Conservation (phyloP, 1,140 invertebrate genomes). For the Nilaparvata lugens region DNA sequence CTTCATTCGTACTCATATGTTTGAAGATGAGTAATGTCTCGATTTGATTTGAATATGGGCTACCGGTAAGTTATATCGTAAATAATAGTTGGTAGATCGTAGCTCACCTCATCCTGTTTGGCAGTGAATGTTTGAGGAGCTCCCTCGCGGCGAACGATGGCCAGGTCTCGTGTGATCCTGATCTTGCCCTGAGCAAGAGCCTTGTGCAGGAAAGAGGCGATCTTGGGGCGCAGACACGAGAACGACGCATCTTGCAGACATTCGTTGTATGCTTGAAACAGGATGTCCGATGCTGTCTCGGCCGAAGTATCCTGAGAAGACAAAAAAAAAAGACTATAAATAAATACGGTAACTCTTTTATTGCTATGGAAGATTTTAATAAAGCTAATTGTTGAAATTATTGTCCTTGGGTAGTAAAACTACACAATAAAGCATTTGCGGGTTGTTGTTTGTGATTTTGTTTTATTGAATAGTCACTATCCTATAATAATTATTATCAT, state of each 20-base stretch:
- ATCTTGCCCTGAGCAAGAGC: slow-evolving; percentile 56
- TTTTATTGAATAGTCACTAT: too few relatives aligned
- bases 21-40: slow-evolving; percentile 21
- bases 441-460: too few relatives aligned
- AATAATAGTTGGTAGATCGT: slow-evolving; percentile 20
- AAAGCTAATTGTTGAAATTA: too few relatives aligned
- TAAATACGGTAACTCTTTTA: too few relatives aligned
- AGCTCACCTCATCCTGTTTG: slow-evolving; percentile 2
- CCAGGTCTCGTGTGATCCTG: slow-evolving; percentile 59
- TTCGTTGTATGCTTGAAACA: slow-evolving; percentile 49
- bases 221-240: slow-evolving; percentile 63
- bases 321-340: too few relatives aligned
- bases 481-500: too few relatives aligned
- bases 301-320: background rate
- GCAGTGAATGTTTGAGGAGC: background rate
- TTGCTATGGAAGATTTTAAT: too few relatives aligned
- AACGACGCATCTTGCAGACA: slow-evolving; percentile 51
- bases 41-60: background rate
- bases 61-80: slow-evolving; percentile 4
- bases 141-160: slow-evolving; percentile 49
- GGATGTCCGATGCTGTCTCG: slow-evolving; percentile 43
- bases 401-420: too few relatives aligned
- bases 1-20: slow-evolving; percentile 33
- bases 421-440: too few relatives aligned
- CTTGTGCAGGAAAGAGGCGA: slow-evolving; percentile 57